A percentile compares a stretch with the other conserved stretches of the same genome.
phyloP scores from a whole-genome alignment of 2,888 invertebrate genomes.

The Pandemis corylana region DNA sequence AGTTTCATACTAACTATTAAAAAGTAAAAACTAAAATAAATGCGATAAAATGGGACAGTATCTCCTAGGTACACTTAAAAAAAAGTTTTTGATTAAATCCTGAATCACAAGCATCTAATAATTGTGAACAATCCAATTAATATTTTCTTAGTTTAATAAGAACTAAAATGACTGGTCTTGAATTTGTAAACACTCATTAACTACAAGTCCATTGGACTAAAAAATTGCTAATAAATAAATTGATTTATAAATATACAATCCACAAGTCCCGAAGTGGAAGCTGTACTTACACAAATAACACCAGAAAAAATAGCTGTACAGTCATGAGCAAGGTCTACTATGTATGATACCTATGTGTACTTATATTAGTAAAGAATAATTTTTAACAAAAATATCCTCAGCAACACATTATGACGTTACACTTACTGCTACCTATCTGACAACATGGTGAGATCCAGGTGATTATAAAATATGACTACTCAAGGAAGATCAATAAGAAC shows the following conservation, averaged over 20 bases:
- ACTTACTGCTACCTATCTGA: slow-evolving; percentile 23
- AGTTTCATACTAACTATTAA: slow-evolving; percentile 8
- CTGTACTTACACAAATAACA: slow-evolving; percentile 30
- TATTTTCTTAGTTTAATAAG: slow-evolving; percentile 18
- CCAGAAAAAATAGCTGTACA: slow-evolving; percentile 22
- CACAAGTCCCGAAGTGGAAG: not conserved
- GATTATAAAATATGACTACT: slow-evolving; percentile 36
- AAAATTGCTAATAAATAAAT: not conserved
- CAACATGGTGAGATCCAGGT: slow-evolving; percentile 35
- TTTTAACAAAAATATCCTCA: slow-evolving; percentile 15
- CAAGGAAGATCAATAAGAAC: slow-evolving; percentile 33
- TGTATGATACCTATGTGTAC: slow-evolving; percentile 39
- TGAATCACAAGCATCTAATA: slow-evolving; percentile 13
- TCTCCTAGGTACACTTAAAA: slow-evolving; percentile 17
- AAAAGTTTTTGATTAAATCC: not conserved
- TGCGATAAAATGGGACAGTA: slow-evolving; percentile 42
- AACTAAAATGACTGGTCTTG: slow-evolving; percentile 6
- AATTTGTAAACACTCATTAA: slow-evolving; percentile 14
- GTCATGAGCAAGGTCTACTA: slow-evolving; percentile 33
- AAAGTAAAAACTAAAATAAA: slow-evolving; percentile 41
- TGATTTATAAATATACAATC: not conserved
- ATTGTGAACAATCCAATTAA: slow-evolving; percentile 24
- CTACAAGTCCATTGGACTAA: not conserved
- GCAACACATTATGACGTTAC: slow-evolving; percentile 20
- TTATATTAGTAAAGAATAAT: slow-evolving; percentile 12